These are phyloP conservation scores for Heliothis virescens DNA, from an alignment of 1,140 invertebrate genomes.

Conservation along the genomic window DNA sequence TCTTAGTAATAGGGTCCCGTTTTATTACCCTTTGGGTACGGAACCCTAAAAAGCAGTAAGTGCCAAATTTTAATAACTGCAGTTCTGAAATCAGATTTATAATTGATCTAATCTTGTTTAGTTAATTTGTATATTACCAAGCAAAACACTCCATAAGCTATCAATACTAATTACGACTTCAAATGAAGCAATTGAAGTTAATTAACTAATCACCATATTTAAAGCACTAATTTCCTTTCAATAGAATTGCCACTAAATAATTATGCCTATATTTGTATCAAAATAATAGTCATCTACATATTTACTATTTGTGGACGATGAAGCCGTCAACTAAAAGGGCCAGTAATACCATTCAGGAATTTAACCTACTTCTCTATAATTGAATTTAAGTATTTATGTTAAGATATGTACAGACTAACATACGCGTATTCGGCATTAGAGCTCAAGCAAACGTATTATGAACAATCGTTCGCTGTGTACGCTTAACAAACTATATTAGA, in stretches of 20 bases:
- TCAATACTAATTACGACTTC: no score
- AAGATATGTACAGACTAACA: neutral
- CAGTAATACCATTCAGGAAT: neutral
- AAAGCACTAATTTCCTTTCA: slow-evolving; percentile 4
- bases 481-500: no score
- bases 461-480: no score
- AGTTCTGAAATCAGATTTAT: no score
- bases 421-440: neutral
- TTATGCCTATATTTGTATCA: neutral
- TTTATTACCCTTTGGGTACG: no score
- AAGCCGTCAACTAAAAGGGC: slow-evolving; percentile 1
- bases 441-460: neutral
- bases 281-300: slow-evolving; percentile 16
- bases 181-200: neutral
- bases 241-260: neutral
- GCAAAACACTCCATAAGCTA: no score
- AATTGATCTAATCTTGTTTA: no score
- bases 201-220: slow-evolving; percentile 22
- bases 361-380: slow-evolving; percentile 16
- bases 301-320: neutral
- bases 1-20: no score
- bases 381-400: slow-evolving; percentile 23
- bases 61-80: no score
- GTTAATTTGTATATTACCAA: no score
- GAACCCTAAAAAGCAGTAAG: no score